These are phyloP conservation scores for Drosophila imparisetae DNA, from an alignment of 2,888 invertebrate genomes.

Conservation along the genomic window DNA sequence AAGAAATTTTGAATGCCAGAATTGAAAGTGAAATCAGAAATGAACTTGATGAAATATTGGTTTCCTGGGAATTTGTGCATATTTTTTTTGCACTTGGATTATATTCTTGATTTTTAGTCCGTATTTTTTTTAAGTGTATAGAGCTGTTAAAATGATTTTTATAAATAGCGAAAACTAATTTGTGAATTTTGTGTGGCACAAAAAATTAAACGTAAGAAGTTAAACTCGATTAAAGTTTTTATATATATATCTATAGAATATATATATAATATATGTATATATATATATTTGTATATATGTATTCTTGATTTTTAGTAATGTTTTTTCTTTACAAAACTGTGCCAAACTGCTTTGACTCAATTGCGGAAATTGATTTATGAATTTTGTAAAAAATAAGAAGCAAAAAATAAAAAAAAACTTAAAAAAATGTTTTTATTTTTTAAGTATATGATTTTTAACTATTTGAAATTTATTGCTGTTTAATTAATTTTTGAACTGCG, in stretches of 20 bases:
- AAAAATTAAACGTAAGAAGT: not conserved
- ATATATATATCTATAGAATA: not conserved
- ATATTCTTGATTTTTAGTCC: not conserved
- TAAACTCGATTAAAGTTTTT: not conserved
- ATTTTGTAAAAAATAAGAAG: not conserved
- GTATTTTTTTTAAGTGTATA: not conserved
- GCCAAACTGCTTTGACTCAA: too few species aligned
- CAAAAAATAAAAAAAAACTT: not conserved
- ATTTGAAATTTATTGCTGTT: not conserved
- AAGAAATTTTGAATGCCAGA: not conserved
- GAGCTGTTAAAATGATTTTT: not conserved
- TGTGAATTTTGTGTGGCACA: not conserved
- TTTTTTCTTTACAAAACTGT: too few species aligned
- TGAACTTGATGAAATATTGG: not conserved
- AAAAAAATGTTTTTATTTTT: not conserved
- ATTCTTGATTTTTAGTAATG: not conserved
- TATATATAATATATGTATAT: too few species aligned
- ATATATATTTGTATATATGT: not conserved
- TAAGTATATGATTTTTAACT: not conserved
- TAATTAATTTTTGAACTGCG: not conserved
- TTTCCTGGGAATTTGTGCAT: not conserved
- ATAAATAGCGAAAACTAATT: not conserved
- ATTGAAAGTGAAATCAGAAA: not conserved
- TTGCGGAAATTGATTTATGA: not conserved
- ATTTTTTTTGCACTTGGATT: not conserved